Conservation (phyloP, 1,140 invertebrate species). For the Philotrypesis tridentata region DNA sequence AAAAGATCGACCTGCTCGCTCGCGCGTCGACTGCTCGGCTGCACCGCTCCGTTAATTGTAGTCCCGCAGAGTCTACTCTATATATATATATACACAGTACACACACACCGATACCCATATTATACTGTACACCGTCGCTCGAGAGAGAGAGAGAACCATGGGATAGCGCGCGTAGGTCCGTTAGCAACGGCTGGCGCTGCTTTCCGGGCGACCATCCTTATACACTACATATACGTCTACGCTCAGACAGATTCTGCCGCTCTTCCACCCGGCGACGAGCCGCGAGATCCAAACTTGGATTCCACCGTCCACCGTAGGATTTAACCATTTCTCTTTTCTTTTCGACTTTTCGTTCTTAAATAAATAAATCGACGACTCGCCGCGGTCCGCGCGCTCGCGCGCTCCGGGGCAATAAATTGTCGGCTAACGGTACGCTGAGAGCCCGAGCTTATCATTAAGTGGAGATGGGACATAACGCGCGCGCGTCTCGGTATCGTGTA, state of each 20-base stretch:
- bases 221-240: neutral
- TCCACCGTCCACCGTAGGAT: neutral
- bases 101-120: too few relatives aligned
- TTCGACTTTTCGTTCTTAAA: neutral
- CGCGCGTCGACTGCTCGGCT: neutral
- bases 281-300: neutral
- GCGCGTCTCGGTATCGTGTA: constrained; percentile 19
- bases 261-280: neutral
- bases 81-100: too few relatives aligned
- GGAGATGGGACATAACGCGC: constrained; percentile 6
- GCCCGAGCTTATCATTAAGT: neutral
- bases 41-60: constrained; percentile 47
- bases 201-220: neutral
- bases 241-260: too few relatives aligned
- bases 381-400: neutral
- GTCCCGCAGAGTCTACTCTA: neutral
- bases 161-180: neutral
- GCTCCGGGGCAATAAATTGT: neutral
- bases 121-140: too few relatives aligned
- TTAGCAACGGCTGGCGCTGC: constrained; percentile 28
- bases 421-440: neutral
- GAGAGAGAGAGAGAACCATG: neutral
- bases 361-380: neutral
- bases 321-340: too few relatives aligned
- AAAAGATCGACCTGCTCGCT: constrained; percentile 20